Evolutionary conservation across 2,888 invertebrate genomes (phyloP).

Genomic region (Drosophila mulleri): DNA sequence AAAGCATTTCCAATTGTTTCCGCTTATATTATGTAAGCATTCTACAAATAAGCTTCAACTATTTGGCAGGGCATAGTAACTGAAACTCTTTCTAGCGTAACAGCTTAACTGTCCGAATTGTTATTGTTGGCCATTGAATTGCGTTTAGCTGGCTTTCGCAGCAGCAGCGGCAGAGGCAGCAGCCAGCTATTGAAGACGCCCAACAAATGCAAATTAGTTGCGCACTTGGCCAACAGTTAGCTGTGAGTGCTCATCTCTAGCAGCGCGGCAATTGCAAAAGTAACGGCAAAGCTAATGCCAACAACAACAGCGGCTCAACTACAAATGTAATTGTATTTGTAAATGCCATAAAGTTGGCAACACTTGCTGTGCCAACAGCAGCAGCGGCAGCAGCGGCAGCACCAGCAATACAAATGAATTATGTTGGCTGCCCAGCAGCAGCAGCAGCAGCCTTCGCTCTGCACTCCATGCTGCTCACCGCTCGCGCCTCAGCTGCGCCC

Average conservation of each 20-base stretch:
- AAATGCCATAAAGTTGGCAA: slow-evolving; percentile 81
- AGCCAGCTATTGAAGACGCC: slow-evolving; percentile 32
- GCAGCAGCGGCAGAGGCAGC: slow-evolving; percentile 9
- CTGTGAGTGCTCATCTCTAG: slow-evolving; percentile 47
- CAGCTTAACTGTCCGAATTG: slow-evolving; percentile 31
- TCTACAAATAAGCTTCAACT: slow-evolving; percentile 27
- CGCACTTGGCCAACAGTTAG: slow-evolving; percentile 75
- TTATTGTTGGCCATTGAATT: slow-evolving; percentile 52
- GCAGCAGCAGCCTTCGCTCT: slow-evolving; percentile 35
- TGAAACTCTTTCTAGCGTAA: slow-evolving; percentile 43
- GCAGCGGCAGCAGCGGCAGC: slow-evolving; percentile 40
- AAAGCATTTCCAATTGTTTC: slow-evolving; percentile 23
- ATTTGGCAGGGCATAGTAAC: slow-evolving; percentile 11
- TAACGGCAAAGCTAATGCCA: slow-evolving; percentile 57
- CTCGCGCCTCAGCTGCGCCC: not conserved
- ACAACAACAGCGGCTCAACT: slow-evolving; percentile 25
- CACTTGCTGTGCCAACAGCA: slow-evolving; percentile 76
- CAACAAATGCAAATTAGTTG: slow-evolving; percentile 75
- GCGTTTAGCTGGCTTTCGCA: slow-evolving; percentile 35
- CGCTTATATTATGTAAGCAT: slow-evolving; percentile 37
- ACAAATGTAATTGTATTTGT: slow-evolving; percentile 79
- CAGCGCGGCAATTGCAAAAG: slow-evolving; percentile 55
- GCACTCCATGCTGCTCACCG: not conserved
- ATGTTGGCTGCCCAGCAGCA: slow-evolving; percentile 64
- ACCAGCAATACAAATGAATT: slow-evolving; percentile 69